These are phyloP conservation scores for Agrilus cyanescens DNA, from an alignment of 2,888 invertebrate species.

Conservation along the genomic window DNA sequence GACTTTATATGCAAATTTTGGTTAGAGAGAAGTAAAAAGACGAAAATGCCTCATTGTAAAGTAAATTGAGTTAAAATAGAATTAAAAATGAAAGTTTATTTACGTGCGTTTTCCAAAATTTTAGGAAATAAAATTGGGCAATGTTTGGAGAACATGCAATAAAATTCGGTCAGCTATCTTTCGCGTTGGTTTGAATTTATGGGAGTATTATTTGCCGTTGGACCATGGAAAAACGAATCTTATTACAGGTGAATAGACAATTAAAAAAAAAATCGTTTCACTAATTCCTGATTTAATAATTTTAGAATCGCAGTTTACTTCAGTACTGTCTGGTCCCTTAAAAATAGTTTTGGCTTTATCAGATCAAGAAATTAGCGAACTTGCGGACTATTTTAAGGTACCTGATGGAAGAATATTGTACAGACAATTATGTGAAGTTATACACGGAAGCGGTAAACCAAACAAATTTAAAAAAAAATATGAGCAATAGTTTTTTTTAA, in stretches of 20 bases:
- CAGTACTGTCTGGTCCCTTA: constrained; percentile 55
- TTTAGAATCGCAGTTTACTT: constrained; percentile 61
- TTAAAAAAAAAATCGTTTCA: neutral
- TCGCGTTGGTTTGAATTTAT: constrained; percentile 58
- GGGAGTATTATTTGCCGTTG: constrained; percentile 55
- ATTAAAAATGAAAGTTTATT: neutral
- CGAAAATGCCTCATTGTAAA: too few relatives aligned
- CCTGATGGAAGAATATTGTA: constrained; percentile 68
- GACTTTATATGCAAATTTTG: too few relatives aligned
- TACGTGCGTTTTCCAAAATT: constrained; percentile 8
- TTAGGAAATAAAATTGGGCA: constrained; percentile 41
- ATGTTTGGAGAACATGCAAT: constrained; percentile 70
- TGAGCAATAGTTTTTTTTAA: constrained; percentile 6
- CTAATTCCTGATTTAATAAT: constrained; percentile 4
- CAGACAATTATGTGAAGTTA: constrained; percentile 61
- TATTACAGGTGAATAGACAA: constrained; percentile 45
- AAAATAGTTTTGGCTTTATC: constrained; percentile 55
- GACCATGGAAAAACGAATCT: constrained; percentile 57
- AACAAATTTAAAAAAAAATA: constrained; percentile 1
- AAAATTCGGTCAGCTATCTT: constrained; percentile 67
- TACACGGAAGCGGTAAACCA: constrained; percentile 51
- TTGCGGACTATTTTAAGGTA: constrained; percentile 68
- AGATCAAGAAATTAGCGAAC: constrained; percentile 57
- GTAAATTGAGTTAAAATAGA: too few relatives aligned
- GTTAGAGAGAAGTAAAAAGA: too few relatives aligned